These are phyloP conservation scores for Gryllus bimaculatus DNA, from an alignment of 1,140 invertebrate species.

Conservation along the genomic window DNA sequence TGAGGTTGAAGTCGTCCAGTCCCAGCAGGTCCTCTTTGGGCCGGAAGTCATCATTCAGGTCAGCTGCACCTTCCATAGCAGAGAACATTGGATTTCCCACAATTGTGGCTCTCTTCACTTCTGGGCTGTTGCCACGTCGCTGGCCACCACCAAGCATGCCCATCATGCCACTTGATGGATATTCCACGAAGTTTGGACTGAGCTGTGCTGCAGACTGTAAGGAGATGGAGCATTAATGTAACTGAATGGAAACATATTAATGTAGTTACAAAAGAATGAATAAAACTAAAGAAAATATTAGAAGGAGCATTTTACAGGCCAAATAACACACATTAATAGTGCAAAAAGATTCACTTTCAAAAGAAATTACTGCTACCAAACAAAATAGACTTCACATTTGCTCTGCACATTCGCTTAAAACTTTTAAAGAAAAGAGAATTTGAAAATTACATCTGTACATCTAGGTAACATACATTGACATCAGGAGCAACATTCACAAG, in stretches of 20 bases:
- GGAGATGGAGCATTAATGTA: neutral
- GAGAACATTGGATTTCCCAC: conserved; percentile 82
- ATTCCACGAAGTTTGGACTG: conserved; percentile 27
- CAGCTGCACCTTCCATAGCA: conserved; percentile 32
- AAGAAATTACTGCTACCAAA: no score
- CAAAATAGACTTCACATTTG: no score
- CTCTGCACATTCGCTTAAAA: no score
- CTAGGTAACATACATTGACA: no score
- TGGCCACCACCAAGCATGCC: conserved; percentile 18
- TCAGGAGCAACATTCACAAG: no score
- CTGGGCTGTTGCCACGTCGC: conserved; percentile 33
- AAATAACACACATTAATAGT: no score
- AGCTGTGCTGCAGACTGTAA: conserved; percentile 17
- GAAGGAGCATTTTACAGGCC: no score
- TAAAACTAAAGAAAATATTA: neutral
- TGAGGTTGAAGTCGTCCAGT: conserved; percentile 68
- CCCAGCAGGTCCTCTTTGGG: conserved; percentile 39
- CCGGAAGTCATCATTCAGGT: conserved; percentile 33
- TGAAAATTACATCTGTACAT: no score
- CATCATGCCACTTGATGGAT: conserved; percentile 16
- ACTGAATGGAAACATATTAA: neutral
- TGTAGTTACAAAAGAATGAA: neutral
- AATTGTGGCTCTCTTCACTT: conserved; percentile 71
- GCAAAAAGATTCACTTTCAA: no score
- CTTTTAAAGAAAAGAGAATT: no score